phyloP scores from a whole-genome alignment of 2,888 invertebrate genomes.

The Xanthostigma xanthostigma region DNA sequence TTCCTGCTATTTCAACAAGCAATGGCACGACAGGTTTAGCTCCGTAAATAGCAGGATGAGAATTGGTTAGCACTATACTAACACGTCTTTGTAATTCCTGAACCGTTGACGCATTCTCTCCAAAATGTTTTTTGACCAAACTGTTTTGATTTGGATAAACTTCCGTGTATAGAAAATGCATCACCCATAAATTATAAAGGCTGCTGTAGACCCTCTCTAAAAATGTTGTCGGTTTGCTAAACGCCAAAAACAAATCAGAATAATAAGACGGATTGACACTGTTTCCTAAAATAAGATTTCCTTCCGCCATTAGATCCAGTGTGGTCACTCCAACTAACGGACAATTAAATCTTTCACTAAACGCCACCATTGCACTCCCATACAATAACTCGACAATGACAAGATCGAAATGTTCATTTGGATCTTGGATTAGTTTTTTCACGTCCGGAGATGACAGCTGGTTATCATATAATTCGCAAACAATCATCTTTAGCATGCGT shows the following conservation, averaged over 20 bases:
- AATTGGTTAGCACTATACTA: too few species aligned
- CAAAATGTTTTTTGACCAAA: too few species aligned
- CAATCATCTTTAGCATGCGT: too few species aligned
- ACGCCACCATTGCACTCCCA: constrained; percentile 7
- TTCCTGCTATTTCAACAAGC: too few species aligned
- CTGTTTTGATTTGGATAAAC: constrained; percentile 3
- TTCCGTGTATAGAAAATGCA: constrained; percentile 3
- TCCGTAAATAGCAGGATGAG: too few species aligned
- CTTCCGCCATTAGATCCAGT: constrained; percentile 3
- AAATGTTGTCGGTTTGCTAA: not conserved
- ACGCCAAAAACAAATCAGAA: constrained; percentile 4
- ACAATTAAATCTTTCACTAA: constrained; percentile 17
- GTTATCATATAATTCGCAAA: not conserved
- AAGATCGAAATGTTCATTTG: constrained; percentile 18
- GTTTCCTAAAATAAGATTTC: constrained; percentile 11
- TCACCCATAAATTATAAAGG: constrained; percentile 1
- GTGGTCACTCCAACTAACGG: constrained; percentile 16
- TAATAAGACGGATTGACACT: constrained; percentile 12
- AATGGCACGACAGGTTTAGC: too few species aligned
- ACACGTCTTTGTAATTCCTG: too few species aligned
- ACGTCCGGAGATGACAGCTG: constrained; percentile 9
- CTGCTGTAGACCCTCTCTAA: not conserved
- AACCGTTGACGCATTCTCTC: too few species aligned
- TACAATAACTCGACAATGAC: constrained; percentile 16
- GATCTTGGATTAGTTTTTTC: constrained; percentile 3